Evolutionary conservation across 2,113 vertebrate genomes (phyloP).

Genomic region (Otus sunia): DNA sequence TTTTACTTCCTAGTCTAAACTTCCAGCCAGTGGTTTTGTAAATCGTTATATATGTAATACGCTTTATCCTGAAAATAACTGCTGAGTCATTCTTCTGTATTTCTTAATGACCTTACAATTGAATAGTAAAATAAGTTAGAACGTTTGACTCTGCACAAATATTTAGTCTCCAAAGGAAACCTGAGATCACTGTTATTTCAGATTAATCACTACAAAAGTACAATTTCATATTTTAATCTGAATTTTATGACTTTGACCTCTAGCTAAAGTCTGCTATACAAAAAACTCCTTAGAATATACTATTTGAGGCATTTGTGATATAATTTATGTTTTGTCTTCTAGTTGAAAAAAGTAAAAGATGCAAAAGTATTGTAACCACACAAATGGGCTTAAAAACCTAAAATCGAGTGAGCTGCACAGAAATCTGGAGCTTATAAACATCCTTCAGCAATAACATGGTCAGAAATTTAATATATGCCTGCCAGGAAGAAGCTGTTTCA

Average conservation of each 20-base stretch:
- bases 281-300: background rate
- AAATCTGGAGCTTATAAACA: background rate
- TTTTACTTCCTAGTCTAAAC: background rate
- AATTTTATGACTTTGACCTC: background rate
- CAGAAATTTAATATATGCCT: background rate
- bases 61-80: background rate
- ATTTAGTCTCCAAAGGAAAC: background rate
- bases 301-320: background rate
- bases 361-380: background rate
- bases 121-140: background rate
- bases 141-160: background rate
- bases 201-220: background rate
- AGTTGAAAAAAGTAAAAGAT: background rate
- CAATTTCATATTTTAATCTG: background rate
- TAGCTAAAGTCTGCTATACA: background rate
- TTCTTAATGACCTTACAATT: background rate
- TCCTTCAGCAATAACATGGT: background rate
- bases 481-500: background rate
- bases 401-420: background rate
- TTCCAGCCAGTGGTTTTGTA: background rate
- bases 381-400: background rate
- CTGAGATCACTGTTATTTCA: background rate
- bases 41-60: background rate
- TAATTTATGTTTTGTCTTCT: background rate
- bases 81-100: background rate